phyloP scores from a whole-genome alignment of 92 coral and sea anemone species.

The Phenganax marumi region DNA sequence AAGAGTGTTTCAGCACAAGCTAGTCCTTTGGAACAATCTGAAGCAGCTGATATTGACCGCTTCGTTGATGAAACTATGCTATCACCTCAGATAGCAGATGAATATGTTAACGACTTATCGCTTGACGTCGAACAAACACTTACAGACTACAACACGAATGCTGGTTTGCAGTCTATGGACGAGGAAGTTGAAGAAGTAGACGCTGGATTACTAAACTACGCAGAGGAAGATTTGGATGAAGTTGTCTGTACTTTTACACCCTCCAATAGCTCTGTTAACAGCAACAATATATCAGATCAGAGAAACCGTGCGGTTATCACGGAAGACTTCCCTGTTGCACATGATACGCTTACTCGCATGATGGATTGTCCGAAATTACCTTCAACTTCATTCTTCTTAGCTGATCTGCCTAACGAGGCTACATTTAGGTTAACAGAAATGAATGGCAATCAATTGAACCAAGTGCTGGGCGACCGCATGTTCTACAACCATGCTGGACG shows the following conservation, averaged over 20 bases:
- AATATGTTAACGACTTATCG: too few relatives aligned
- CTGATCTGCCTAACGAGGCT: not conserved
- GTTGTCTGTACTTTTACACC: not conserved
- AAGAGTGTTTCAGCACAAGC: too few relatives aligned
- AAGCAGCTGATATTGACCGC: too few relatives aligned
- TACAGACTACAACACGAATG: too few relatives aligned
- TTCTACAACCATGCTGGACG: conserved; percentile 9
- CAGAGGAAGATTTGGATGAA: not conserved
- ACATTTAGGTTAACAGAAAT: conserved; percentile 6
- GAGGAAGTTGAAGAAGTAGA: too few relatives aligned
- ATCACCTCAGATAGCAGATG: too few relatives aligned
- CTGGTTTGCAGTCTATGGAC: too few relatives aligned
- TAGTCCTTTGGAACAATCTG: too few relatives aligned
- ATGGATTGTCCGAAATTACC: conserved; percentile 25
- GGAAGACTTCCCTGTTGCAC: not conserved
- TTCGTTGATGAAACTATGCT: too few relatives aligned
- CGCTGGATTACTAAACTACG: too few relatives aligned
- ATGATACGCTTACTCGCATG: conserved; percentile 10
- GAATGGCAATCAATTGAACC: not conserved
- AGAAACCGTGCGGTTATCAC: not conserved
- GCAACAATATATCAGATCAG: not conserved
- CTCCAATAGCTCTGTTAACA: too few relatives aligned
- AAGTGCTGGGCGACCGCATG: not conserved
- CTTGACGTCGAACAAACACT: too few relatives aligned
- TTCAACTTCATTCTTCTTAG: not conserved